Evolutionary conservation across 2,888 invertebrate species (phyloP).

Genomic region (Drymonia ruficornis): DNA sequence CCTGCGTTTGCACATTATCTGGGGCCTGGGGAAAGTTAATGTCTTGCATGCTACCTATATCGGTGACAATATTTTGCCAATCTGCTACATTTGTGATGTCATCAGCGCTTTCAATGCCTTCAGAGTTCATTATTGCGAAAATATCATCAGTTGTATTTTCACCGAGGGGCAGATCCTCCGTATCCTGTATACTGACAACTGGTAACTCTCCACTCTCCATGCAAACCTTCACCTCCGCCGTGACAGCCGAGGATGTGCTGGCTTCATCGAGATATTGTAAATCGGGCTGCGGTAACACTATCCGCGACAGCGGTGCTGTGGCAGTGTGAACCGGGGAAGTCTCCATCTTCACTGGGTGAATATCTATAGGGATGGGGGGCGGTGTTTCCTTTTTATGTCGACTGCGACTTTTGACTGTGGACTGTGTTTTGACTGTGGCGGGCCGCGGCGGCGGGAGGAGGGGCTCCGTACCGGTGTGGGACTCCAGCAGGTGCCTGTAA

Average conservation of each 20-base stretch:
- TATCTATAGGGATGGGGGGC: conserved; percentile 65
- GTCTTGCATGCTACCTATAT: conserved; percentile 79
- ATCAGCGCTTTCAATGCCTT: conserved; percentile 79
- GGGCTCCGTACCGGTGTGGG: conserved; percentile 74
- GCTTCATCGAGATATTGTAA: conserved; percentile 70
- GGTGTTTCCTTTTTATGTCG: conserved; percentile 75
- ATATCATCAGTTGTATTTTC: conserved; percentile 80
- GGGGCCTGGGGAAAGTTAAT: conserved; percentile 71
- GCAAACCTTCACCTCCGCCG: conserved; percentile 75
- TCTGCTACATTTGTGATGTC: conserved; percentile 77
- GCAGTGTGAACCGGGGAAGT: conserved; percentile 66
- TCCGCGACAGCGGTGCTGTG: conserved; percentile 70
- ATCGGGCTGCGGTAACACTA: conserved; percentile 71
- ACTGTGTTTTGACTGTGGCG: no score
- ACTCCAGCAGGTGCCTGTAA: conserved; percentile 88
- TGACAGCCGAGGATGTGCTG: conserved; percentile 58
- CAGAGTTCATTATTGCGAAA: conserved; percentile 80
- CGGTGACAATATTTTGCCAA: conserved; percentile 81
- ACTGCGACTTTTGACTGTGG: conserved; percentile 60
- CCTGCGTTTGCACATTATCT: conserved; percentile 61
- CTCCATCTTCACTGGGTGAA: conserved; percentile 67
- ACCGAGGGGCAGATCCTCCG: conserved; percentile 76
- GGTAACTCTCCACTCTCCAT: conserved; percentile 77
- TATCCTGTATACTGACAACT: conserved; percentile 81
- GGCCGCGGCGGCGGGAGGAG: conserved; percentile 77